Evolutionary conservation across 2,113 vertebrate genomes (phyloP), one percentile per base, ranked within the genome.

Genomic region (Nestor notabilis): DNA sequence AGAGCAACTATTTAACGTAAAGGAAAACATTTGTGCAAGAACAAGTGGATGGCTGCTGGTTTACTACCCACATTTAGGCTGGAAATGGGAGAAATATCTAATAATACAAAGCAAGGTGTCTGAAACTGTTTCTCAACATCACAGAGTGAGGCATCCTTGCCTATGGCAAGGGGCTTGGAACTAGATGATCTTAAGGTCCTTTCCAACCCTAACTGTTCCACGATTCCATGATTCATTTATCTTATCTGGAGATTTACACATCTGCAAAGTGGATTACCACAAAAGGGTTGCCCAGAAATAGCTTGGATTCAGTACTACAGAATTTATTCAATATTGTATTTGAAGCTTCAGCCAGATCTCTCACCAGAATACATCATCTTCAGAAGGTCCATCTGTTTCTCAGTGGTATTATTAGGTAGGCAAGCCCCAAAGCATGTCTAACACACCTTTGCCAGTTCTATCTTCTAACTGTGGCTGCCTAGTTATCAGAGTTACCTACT

Each of bases 361-460:
- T 79, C 47, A 72, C 5, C 31, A 92, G 53, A 18, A 76, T 3
- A 18, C 1, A 25, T 25, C 11, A 72, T 43, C 63, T 69, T 82
- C 28, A 77, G 25, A 20, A 91, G 87, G 18, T 13, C 41, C 33
- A 33, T 15, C 37, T 31, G 17, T 47, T 41, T 87, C 37, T 85
- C 63, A 76, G 39, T 0, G 0, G 17, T 49, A n/a, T 41, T 56
- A 21, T 21, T 1, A 87, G 41, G 24, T 0, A 80, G 52, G 44
- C n/a, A 94, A 89, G 83, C 9, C 17, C 56, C 43, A 87, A 68
- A 71, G 47, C 6, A 52, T 2, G 6, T 41, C 63, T 43, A 58
- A 75, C 31, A 66, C 27, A 76, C 52, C 41, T 44, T 83, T 76
- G 47, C 46, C 31, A 83, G 41, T 13, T 65, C n/a, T n/a, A n/a